Evolutionary conservation across 2,888 invertebrate species (phyloP), one percentile per base, ranked within the genome.

Genomic region (Aphrophora alni): DNA sequence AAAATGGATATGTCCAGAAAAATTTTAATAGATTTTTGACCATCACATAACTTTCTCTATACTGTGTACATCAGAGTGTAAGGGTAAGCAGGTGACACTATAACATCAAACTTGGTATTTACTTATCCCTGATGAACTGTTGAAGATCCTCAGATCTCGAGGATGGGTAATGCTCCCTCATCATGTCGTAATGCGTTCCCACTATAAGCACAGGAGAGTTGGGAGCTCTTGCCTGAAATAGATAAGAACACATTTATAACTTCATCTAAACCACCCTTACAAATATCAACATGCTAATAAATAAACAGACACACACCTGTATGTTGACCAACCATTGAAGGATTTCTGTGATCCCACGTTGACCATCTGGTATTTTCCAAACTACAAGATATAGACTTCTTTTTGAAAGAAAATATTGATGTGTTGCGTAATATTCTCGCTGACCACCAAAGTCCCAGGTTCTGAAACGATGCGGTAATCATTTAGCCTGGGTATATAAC

Each of bases 391-490:
- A 99, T 44, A 99, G 89, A 83, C 98, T 97, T 17, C 99, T 92
- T 82, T 97, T 96, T 0, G 98, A 98, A 72, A 99, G 89, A 88
- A 99, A 99, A 88, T 99, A 99, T 88, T 99, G 98, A 90, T 99
- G 99, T 0, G 99, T 99, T 0, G 98, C 97, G 88, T 99, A 99
- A 88, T 99, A 93, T 92, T 99, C 99, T 87, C 95, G 94, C 89
- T 98, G 99, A 0, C 99, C 99, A 4, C 98, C 98, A 89, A 99
- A 99, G 89, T 99, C 99, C 99, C 99, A 99, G 0, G 99, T 99
- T 78, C 98, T 90, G 81, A 85, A 83, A 90, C 27, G 51, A 51
- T 27, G 24, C 12, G 88, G 38, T n/a, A n/a, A n/a, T n/a, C n/a
- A n/a, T n/a, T n/a, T n/a, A 27, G 38, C n/a, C n/a, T n/a, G n/a